These are phyloP conservation scores for Paradisaea rubra DNA, from an alignment of 2,113 vertebrate species.

Conservation along the genomic window DNA sequence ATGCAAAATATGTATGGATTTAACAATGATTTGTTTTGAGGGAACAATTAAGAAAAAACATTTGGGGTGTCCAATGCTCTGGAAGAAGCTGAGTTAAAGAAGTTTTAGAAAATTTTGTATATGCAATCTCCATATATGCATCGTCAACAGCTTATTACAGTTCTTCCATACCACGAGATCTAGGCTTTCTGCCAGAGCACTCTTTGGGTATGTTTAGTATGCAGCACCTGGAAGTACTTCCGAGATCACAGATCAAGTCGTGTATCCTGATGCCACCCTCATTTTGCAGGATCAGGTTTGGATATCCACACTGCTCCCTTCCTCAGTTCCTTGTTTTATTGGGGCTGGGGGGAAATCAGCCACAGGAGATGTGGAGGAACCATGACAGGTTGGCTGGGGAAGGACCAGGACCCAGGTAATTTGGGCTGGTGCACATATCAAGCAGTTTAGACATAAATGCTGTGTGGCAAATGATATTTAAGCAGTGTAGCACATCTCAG, in stretches of 20 bases:
- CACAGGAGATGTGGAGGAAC: not conserved
- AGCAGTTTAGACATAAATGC: not conserved
- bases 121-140: constrained; percentile 62
- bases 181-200: constrained; percentile 54
- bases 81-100: constrained; percentile 55
- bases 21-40: constrained; percentile 44
- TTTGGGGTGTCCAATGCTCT: constrained; percentile 36
- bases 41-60: constrained; percentile 50
- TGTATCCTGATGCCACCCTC: not conserved
- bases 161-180: constrained; percentile 24
- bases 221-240: constrained; percentile 63
- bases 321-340: not conserved
- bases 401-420: not conserved
- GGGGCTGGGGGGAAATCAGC: not conserved
- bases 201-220: constrained; percentile 37
- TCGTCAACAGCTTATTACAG: constrained; percentile 56
- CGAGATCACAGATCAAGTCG: constrained; percentile 15
- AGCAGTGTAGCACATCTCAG: not conserved
- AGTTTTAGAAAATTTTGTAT: constrained; percentile 56
- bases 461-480: not conserved
- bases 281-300: not conserved
- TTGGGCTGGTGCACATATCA: fast-evolving
- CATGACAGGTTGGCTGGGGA: not conserved
- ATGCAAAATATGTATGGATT: constrained; percentile 28
- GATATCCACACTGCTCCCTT: not conserved